Percentiles rank a stretch among this genome's conserved stretches.
phyloP scores from a whole-genome alignment of 35 echinoderm and acorn worm genomes.

The Ophioderma brevispina region DNA sequence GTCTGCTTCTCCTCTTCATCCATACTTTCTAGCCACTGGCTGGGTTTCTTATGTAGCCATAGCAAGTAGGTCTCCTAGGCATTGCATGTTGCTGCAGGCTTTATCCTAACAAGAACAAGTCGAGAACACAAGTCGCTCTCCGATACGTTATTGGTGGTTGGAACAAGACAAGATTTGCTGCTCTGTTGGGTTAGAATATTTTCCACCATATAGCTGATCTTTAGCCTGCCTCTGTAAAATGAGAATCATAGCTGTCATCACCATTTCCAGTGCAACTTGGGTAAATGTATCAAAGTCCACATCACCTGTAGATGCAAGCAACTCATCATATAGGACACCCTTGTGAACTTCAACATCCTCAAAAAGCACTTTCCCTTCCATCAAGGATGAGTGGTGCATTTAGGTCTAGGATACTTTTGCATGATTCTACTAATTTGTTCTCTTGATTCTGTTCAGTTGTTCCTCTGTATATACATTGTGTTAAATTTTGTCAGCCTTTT shows the following conservation, averaged over 20 bases:
- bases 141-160: slow-evolving; percentile 40
- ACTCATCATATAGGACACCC: slow-evolving; percentile 15
- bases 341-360: neutral
- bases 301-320: slow-evolving; percentile 29
- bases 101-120: slow-evolving; percentile 10
- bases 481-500: too few species aligned
- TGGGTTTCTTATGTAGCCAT: slow-evolving; percentile 29
- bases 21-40: slow-evolving; percentile 12
- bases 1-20: neutral
- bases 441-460: too few species aligned
- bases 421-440: too few species aligned
- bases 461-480: too few species aligned
- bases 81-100: slow-evolving; percentile 13
- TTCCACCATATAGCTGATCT: slow-evolving; percentile 34
- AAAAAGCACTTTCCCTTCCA: neutral
- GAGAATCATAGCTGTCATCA: neutral
- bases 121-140: slow-evolving; percentile 20
- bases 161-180: neutral
- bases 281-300: slow-evolving; percentile 28
- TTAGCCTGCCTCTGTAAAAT: slow-evolving; percentile 38
- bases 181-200: neutral
- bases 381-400: neutral
- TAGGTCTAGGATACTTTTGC: too few species aligned
- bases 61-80: slow-evolving; percentile 19
- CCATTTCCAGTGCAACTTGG: slow-evolving; percentile 18